Conservation (phyloP, 2,113 vertebrate genomes). For the Rhinolophus ferrumequinum region DNA sequence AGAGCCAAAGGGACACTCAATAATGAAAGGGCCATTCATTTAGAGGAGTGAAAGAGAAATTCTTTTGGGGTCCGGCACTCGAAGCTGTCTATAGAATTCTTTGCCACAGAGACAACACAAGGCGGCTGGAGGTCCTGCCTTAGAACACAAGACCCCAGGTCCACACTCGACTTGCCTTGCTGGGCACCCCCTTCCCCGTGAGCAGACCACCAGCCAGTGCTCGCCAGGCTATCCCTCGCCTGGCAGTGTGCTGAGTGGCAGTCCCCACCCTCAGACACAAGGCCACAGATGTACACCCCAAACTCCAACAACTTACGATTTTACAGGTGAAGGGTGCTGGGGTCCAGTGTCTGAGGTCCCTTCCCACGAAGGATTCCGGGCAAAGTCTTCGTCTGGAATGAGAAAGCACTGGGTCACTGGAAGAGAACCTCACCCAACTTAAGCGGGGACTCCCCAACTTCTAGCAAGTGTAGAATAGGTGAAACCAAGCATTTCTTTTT, state of each 20-base stretch:
- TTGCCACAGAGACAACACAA: conserved; percentile 9
- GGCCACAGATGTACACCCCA: neutral
- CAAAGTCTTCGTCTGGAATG: neutral
- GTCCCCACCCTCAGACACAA: neutral
- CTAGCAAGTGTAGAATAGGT: rapidly evolving
- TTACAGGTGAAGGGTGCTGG: neutral
- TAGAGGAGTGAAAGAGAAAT: conserved; percentile 38
- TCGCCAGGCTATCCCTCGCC: neutral
- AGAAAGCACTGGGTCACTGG: conserved; percentile 39
- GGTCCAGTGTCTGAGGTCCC: neutral
- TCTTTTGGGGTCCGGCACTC: conserved; percentile 43
- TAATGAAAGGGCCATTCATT: conserved; percentile 63
- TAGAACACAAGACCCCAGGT: neutral
- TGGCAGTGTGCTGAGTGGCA: neutral
- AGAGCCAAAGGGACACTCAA: conserved; percentile 61
- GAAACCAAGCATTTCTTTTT: neutral
- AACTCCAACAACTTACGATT: conserved; percentile 62
- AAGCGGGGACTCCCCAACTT: neutral
- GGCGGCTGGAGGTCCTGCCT: neutral
- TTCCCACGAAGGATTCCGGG: neutral
- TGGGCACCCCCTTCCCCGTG: neutral
- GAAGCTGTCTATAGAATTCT: conserved; percentile 54
- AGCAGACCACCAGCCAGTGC: rapidly evolving
- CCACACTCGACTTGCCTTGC: neutral
- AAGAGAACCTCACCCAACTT: neutral